These are phyloP conservation scores for Antheraea pernyi DNA, from an alignment of 1,140 invertebrate species.

Conservation along the genomic window DNA sequence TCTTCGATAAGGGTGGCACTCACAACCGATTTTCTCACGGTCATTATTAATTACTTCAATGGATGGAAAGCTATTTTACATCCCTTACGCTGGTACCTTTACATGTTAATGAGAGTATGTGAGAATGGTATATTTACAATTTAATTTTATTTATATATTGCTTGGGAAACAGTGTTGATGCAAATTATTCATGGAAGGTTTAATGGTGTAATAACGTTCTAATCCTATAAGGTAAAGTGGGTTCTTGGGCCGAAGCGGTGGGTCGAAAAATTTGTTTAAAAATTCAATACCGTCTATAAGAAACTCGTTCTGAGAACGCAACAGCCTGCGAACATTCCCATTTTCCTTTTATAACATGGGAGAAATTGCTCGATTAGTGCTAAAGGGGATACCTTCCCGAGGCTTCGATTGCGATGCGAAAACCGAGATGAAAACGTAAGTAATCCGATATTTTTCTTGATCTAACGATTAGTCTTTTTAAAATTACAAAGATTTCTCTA, in stretches of 20 bases:
- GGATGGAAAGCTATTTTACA: neutral
- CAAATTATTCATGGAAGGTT: slow-evolving; percentile 51
- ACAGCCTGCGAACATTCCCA: slow-evolving; percentile 69
- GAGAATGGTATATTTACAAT: neutral
- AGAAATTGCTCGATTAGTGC: slow-evolving; percentile 74
- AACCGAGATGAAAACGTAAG: slow-evolving; percentile 33
- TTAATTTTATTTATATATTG: neutral
- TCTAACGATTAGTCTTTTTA: neutral
- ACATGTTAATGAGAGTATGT: neutral
- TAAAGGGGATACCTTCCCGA: slow-evolving; percentile 48
- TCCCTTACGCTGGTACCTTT: neutral
- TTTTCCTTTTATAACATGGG: slow-evolving; percentile 72
- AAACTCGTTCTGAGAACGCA: slow-evolving; percentile 66
- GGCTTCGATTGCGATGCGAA: slow-evolving; percentile 48
- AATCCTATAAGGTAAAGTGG: slow-evolving; percentile 65
- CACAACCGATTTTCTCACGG: slow-evolving; percentile 3
- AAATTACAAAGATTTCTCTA: neutral
- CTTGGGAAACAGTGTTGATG: neutral
- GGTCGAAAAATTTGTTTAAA: slow-evolving; percentile 71
- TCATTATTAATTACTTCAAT: slow-evolving; percentile 7
- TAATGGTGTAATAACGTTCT: slow-evolving; percentile 59
- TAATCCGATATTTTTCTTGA: slow-evolving; percentile 24
- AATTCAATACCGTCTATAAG: slow-evolving; percentile 68
- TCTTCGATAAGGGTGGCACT: neutral
- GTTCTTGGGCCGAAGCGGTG: slow-evolving; percentile 38